A percentile compares a stretch with the other conserved stretches of the same genome.
Conservation (phyloP, 2,113 vertebrate species). For the Parus major region DNA sequence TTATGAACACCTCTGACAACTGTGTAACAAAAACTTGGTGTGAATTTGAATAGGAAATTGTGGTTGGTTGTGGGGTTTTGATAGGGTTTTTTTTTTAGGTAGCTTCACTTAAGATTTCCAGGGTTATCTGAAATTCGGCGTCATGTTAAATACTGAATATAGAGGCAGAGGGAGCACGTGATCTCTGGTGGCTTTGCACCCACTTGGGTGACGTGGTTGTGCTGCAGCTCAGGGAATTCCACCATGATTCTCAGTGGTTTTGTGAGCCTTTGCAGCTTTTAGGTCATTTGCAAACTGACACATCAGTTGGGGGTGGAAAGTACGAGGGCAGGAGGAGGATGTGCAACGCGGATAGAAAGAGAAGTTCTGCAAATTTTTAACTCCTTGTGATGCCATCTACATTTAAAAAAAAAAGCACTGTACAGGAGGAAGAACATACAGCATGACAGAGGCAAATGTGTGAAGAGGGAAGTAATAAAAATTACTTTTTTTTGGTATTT, state of each 20-base stretch:
- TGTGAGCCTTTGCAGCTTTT: not conserved
- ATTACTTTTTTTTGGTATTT: not conserved
- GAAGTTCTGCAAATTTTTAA: not conserved
- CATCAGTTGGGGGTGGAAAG: not conserved
- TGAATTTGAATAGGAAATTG: not conserved
- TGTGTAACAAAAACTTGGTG: not conserved
- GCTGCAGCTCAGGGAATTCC: not conserved
- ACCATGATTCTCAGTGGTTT: not conserved
- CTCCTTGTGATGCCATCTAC: not conserved
- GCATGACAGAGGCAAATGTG: not conserved
- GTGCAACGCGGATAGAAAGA: not conserved
- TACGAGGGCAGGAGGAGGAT: not conserved
- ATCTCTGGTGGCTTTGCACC: not conserved
- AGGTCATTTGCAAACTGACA: not conserved
- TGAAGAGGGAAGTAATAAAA: not conserved
- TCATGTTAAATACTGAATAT: rapidly evolving
- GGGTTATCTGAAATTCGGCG: rapidly evolving
- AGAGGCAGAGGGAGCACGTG: not conserved
- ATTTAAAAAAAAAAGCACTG: not conserved
- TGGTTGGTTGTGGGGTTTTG: not conserved
- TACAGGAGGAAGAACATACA: rapidly evolving
- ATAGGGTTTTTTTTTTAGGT: not conserved
- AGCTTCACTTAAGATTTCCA: not conserved
- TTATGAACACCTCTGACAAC: not conserved
- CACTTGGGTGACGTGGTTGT: not conserved